These are phyloP conservation scores for Aphelinus certus DNA, from an alignment of 1,140 invertebrate genomes.

Conservation along the genomic window DNA sequence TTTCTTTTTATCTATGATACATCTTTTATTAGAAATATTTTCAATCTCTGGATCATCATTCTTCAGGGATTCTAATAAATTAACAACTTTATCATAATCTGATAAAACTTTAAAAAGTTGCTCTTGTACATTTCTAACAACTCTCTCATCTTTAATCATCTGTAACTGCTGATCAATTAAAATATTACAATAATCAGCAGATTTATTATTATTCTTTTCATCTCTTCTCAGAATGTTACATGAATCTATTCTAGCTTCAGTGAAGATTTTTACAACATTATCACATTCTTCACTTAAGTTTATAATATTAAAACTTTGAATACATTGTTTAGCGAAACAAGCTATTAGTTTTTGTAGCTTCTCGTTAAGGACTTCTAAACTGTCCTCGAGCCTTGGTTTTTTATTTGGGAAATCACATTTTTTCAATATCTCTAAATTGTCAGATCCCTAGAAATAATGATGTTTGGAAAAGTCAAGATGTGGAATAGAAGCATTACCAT, in stretches of 20 bases:
- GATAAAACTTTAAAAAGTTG: not conserved
- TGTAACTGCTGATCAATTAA: slow-evolving; percentile 1
- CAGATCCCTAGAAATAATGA: too few relatives aligned
- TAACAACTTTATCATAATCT: not conserved
- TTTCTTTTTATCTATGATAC: too few relatives aligned
- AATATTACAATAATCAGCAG: not conserved
- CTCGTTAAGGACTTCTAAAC: too few relatives aligned
- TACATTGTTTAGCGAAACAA: slow-evolving; percentile 1
- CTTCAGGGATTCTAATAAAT: too few relatives aligned
- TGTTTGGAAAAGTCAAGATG: too few relatives aligned
- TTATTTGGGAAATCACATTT: too few relatives aligned
- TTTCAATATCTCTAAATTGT: too few relatives aligned
- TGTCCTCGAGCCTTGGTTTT: too few relatives aligned
- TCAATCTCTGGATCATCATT: too few relatives aligned
- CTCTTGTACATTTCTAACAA: not conserved
- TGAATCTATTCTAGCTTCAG: not conserved
- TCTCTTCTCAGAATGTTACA: not conserved
- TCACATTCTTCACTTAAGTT: not conserved
- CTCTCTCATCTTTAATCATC: not conserved
- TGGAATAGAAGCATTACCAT: too few relatives aligned
- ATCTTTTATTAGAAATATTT: too few relatives aligned
- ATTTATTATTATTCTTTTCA: not conserved
- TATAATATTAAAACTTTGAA: not conserved
- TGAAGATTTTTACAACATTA: not conserved
- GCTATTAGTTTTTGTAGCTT: not conserved